Evolutionary conservation across 2,113 vertebrate species (phyloP), one percentile per base, ranked within the genome.

Genomic region (Acanthochromis polyacanthus): DNA sequence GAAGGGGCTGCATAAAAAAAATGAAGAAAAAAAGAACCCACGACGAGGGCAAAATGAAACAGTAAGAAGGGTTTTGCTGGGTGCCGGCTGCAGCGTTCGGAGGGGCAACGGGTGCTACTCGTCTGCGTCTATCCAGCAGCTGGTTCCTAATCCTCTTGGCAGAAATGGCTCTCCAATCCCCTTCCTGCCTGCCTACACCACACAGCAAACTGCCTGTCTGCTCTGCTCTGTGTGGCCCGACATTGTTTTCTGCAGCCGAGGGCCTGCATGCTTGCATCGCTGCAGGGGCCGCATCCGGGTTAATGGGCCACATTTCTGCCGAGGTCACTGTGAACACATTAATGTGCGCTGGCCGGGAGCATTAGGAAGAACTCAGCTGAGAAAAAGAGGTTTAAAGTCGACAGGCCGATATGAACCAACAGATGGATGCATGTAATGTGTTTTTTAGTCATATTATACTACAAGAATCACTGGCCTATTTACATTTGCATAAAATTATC

Each of bases 131-230:
- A 72, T 81, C 80, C 86, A 91, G 87, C 93, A 92, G 92, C 92
- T 94, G 92, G 90, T 86, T 94, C 80, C 69, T 95, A 95, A 94
- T 94, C 93, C 93, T 89, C 88, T 94, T 92, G 90, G 88, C 92
- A 92, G 85, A 90, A 89, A 86, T 89, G 84, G 68, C 78, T 83
- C 81, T 89, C 74, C 92, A 93, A 91, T 92, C 92, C 88, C 69
- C 75, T 85, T 60, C 53, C 86, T 85, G 79, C 72, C 78, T 82
- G 83, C 79, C 80, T 69, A 82, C 78, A 85, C 60, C 85, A 72
- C 86, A 84, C 83, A 85, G 85, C 83, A 86, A 75, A 70, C 85
- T 62, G 74, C 55, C 75, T 74, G 81, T 86, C 75, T 51, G 19
- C 48, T 51, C 53, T 60, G 71, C 78, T 79, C 51, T 40, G 58